Evolutionary conservation across 2,113 vertebrate genomes (phyloP).

Genomic region (Xiphias gladius): DNA sequence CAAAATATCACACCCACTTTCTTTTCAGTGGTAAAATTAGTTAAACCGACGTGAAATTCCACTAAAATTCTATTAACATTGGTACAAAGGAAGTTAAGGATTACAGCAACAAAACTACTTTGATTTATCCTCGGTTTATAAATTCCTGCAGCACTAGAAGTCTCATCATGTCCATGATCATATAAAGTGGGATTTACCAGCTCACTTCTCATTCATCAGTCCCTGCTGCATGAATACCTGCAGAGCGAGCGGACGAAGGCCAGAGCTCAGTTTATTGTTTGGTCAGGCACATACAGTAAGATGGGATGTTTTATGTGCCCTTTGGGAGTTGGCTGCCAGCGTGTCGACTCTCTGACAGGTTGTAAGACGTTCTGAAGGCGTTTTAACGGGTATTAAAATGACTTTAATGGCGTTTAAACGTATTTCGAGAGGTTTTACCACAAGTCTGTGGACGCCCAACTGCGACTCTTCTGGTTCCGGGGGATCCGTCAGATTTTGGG

Average conservation of each 20-base stretch:
- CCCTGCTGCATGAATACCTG: not conserved
- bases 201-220: not conserved
- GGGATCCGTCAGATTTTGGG: not conserved
- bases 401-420: constrained; percentile 22
- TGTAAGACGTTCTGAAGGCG: not conserved
- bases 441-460: not conserved
- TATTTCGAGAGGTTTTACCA: not conserved
- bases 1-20: not conserved
- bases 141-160: too few species aligned
- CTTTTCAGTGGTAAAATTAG: not conserved
- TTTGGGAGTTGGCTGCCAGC: not conserved
- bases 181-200: not conserved
- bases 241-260: not conserved
- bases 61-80: not conserved
- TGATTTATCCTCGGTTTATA: not conserved
- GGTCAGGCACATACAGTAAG: too few species aligned
- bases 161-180: not conserved
- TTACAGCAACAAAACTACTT: not conserved
- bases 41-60: not conserved
- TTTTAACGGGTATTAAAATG: not conserved
- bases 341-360: not conserved
- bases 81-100: not conserved
- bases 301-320: constrained; percentile 17
- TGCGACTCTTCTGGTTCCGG: not conserved
- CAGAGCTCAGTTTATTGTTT: constrained; percentile 1